These are phyloP conservation scores for Tetrapedia diversipes DNA, from an alignment of 2,888 invertebrate species.

Conservation along the genomic window DNA sequence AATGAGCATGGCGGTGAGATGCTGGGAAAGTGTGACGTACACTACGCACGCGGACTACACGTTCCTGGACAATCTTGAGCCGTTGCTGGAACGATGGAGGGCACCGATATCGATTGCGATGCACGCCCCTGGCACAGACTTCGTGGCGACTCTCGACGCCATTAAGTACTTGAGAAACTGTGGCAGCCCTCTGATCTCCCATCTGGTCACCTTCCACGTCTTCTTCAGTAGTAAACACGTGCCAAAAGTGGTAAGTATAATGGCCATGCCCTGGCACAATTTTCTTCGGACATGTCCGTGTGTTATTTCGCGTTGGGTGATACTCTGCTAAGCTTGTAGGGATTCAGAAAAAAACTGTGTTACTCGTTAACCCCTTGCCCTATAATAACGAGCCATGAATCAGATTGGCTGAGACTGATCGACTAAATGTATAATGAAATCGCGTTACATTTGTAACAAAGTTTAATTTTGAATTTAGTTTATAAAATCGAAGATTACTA, in stretches of 20 bases:
- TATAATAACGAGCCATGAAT: too few species aligned
- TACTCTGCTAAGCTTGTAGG: too few species aligned
- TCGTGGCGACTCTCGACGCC: conserved; percentile 90
- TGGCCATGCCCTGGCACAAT: background rate
- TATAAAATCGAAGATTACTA: too few species aligned
- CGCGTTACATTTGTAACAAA: too few species aligned
- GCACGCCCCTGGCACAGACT: conserved; percentile 94
- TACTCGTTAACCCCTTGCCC: too few species aligned
- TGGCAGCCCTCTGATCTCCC: conserved; percentile 88
- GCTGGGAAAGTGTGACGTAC: conserved; percentile 94
- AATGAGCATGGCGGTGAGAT: conserved; percentile 87
- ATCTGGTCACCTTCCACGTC: conserved; percentile 94
- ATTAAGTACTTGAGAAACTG: conserved; percentile 93
- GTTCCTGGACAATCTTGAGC: conserved; percentile 94
- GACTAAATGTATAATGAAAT: too few species aligned
- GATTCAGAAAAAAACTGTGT: too few species aligned
- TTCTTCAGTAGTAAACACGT: conserved; percentile 95
- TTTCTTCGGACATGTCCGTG: background rate
- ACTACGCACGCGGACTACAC: conserved; percentile 96
- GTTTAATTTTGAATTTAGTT: too few species aligned
- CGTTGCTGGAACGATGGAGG: conserved; percentile 93
- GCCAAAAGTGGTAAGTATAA: conserved; percentile 86
- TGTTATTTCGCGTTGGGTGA: too few species aligned
- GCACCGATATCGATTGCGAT: conserved; percentile 94
- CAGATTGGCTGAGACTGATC: too few species aligned